phyloP scores from a whole-genome alignment of 2,888 invertebrate genomes.

The Mermis nigrescens region DNA sequence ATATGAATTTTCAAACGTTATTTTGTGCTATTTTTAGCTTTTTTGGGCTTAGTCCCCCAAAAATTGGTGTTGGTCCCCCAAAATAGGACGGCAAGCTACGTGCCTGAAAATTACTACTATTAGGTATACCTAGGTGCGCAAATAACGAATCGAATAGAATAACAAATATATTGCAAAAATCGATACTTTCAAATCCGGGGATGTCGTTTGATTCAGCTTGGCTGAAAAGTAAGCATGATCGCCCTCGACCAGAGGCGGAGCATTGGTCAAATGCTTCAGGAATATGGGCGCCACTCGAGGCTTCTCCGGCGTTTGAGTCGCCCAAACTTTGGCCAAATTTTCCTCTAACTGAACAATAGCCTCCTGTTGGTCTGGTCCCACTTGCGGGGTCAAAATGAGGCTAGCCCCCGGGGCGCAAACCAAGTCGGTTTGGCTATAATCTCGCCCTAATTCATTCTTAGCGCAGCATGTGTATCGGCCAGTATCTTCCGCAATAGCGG shows the following conservation, averaged over 20 bases:
- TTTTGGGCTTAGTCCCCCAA: too few relatives aligned
- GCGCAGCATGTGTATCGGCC: slow-evolving; percentile 63
- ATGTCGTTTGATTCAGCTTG: slow-evolving; percentile 11
- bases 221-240: slow-evolving; percentile 30
- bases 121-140: too few relatives aligned
- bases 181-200: slow-evolving; percentile 13
- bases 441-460: slow-evolving; percentile 72
- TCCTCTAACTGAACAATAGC: slow-evolving; percentile 29
- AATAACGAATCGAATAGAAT: too few relatives aligned
- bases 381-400: slow-evolving; percentile 24
- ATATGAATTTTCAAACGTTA: too few relatives aligned
- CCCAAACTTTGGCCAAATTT: slow-evolving; percentile 18
- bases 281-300: slow-evolving; percentile 24
- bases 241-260: slow-evolving; percentile 24
- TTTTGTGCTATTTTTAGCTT: too few relatives aligned
- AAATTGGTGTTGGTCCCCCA: too few relatives aligned
- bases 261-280: slow-evolving; percentile 28
- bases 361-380: slow-evolving; percentile 19
- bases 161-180: too few relatives aligned
- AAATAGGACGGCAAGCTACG: too few relatives aligned
- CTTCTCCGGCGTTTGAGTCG: background rate
- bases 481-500: slow-evolving; percentile 71
- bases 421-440: slow-evolving; percentile 35
- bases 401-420: slow-evolving; percentile 19
- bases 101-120: too few relatives aligned